These are phyloP conservation scores for Athene cunicularia DNA, from an alignment of 2,113 vertebrate genomes.

Conservation along the genomic window DNA sequence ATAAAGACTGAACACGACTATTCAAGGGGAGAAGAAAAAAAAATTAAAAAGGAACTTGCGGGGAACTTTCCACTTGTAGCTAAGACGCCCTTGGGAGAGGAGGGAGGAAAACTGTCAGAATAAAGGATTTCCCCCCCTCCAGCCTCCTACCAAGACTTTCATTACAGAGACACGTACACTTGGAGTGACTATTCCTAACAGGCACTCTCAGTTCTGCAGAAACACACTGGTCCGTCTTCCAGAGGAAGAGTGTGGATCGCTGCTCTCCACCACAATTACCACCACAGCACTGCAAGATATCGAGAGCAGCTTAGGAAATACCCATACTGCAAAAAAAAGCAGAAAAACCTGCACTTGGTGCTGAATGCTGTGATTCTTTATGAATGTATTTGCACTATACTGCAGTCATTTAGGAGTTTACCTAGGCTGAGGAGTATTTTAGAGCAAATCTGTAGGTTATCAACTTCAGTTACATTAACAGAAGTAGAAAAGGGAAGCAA, in stretches of 20 bases:
- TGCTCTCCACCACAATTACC: neutral
- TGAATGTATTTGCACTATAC: accelerated
- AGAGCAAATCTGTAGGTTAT: neutral
- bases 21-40: neutral
- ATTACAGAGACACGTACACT: neutral
- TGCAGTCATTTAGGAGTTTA: neutral
- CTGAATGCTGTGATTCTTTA: neutral
- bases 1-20: neutral
- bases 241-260: neutral
- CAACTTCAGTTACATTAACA: neutral
- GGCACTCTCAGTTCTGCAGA: neutral
- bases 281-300: accelerated
- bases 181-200: accelerated
- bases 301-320: accelerated
- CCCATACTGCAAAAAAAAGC: neutral
- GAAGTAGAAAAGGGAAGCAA: constrained; percentile 2
- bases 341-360: neutral
- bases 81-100: constrained; percentile 21
- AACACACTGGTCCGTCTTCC: neutral
- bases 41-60: neutral
- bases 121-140: neutral
- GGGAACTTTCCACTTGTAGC: constrained; percentile 46
- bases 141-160: neutral
- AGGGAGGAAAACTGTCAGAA: neutral
- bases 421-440: neutral